phyloP scores from a whole-genome alignment of 2,797 vertebrate genomes.

The Oryzias dopingdopingensis region DNA sequence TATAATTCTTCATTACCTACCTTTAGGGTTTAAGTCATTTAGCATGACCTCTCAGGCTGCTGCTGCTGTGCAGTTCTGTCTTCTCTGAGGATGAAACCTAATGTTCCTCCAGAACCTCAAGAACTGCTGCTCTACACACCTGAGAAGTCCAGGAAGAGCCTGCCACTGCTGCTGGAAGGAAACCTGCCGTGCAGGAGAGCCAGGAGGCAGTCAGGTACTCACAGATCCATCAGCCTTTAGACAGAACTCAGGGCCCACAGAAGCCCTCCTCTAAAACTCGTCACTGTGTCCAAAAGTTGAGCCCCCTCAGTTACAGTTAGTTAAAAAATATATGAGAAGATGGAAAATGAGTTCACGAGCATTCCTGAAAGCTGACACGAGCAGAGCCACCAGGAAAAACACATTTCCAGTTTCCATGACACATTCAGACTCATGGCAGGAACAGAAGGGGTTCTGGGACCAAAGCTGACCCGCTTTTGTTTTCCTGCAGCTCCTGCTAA shows the following conservation, averaged over 20 bases:
- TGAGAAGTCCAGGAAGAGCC: conserved; percentile 76
- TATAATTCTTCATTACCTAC: too few species aligned
- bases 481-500: conserved; percentile 79
- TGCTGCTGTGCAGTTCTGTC: too few species aligned
- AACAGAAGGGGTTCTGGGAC: background rate
- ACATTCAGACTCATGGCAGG: too few species aligned
- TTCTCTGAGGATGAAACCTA: background rate
- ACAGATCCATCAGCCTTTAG: background rate
- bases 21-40: too few species aligned
- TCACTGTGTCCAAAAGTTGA: background rate
- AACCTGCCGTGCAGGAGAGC: conserved; percentile 70
- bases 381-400: too few species aligned
- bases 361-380: too few species aligned
- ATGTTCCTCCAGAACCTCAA: conserved; percentile 73
- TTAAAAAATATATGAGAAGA: too few species aligned
- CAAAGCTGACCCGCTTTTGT: background rate
- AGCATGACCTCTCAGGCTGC: too few species aligned
- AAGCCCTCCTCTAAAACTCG: background rate
- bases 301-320: background rate
- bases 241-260: conserved; percentile 2
- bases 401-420: too few species aligned
- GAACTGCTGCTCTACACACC: conserved; percentile 79
- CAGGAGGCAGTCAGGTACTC: conserved; percentile 75
- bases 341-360: too few species aligned
- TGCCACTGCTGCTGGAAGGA: conserved; percentile 76